These are phyloP conservation scores for Sabatieria punctata DNA, from an alignment of 2,888 invertebrate species.

Conservation along the genomic window DNA sequence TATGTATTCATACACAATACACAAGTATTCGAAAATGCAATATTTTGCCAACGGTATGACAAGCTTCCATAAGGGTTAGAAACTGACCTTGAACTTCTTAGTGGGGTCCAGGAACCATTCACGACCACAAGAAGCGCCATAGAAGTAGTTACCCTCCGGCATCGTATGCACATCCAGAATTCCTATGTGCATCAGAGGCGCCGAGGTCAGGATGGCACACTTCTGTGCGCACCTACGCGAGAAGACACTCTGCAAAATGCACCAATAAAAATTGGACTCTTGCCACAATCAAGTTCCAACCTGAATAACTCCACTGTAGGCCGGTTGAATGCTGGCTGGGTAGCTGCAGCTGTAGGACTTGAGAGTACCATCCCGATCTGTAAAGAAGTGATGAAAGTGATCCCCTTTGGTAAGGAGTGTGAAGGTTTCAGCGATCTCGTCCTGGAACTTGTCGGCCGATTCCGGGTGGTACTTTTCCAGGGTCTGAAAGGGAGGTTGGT, in stretches of 20 bases:
- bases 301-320: slow-evolving; percentile 31
- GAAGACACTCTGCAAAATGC: slow-evolving; percentile 11
- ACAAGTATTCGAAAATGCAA: too few species aligned
- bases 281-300: slow-evolving; percentile 8
- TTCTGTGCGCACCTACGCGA: slow-evolving; percentile 29
- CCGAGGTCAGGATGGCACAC: slow-evolving; percentile 28
- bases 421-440: slow-evolving; percentile 17
- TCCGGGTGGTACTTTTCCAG: slow-evolving; percentile 17
- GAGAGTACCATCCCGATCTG: too few species aligned
- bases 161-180: slow-evolving; percentile 22
- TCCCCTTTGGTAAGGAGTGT: too few species aligned
- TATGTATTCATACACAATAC: too few species aligned
- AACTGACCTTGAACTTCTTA: slow-evolving; percentile 3
- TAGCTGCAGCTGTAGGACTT: too few species aligned
- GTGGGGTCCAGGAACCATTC: slow-evolving; percentile 23
- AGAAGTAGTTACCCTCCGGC: slow-evolving; percentile 29
- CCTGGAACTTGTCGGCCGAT: slow-evolving; percentile 15
- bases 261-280: neutral
- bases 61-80: too few species aligned
- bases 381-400: too few species aligned
- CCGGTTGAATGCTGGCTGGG: too few species aligned
- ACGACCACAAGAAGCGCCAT: too few species aligned
- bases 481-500: slow-evolving; percentile 10
- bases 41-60: too few species aligned
- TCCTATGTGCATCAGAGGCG: too few species aligned